Evolutionary conservation across 2,797 vertebrate genomes (phyloP).

Genomic region (Pangasius mekongensis): DNA sequence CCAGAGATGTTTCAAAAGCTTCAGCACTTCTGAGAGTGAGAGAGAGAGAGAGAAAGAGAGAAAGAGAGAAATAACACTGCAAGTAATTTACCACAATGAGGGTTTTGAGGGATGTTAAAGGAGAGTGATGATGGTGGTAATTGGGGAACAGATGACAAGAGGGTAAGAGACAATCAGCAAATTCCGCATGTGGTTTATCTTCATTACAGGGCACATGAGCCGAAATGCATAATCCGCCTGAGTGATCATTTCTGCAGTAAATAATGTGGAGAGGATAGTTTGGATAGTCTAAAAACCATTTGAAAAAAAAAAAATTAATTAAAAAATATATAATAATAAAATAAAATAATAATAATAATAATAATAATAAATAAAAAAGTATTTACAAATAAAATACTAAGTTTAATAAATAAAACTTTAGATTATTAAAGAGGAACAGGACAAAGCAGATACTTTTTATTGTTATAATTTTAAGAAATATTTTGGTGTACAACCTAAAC

Average conservation of each 20-base stretch:
- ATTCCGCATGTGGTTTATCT: constrained; percentile 51
- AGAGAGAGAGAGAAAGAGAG: constrained; percentile 31
- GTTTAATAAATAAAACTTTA: background rate
- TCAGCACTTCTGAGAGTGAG: constrained; percentile 52
- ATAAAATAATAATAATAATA: background rate
- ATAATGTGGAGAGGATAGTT: background rate
- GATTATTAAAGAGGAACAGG: background rate
- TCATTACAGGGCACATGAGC: constrained; percentile 54
- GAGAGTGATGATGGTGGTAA: constrained; percentile 60
- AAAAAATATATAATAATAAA: background rate
- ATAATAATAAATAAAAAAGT: background rate
- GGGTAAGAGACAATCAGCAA: constrained; percentile 57
- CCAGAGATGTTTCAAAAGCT: constrained; percentile 70
- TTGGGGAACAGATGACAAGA: constrained; percentile 59
- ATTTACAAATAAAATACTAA: background rate
- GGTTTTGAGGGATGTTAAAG: constrained; percentile 51
- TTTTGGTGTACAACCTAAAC: background rate
- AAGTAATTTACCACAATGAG: constrained; percentile 62
- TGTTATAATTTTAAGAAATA: background rate
- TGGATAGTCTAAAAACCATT: background rate
- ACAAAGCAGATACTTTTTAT: background rate
- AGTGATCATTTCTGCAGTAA: constrained; percentile 36
- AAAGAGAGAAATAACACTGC: constrained; percentile 45
- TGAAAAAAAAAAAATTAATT: background rate
- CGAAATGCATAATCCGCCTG: constrained; percentile 38